phyloP scores from a whole-genome alignment of 2,888 invertebrate species.

The Disparrhopalites patrizii region DNA sequence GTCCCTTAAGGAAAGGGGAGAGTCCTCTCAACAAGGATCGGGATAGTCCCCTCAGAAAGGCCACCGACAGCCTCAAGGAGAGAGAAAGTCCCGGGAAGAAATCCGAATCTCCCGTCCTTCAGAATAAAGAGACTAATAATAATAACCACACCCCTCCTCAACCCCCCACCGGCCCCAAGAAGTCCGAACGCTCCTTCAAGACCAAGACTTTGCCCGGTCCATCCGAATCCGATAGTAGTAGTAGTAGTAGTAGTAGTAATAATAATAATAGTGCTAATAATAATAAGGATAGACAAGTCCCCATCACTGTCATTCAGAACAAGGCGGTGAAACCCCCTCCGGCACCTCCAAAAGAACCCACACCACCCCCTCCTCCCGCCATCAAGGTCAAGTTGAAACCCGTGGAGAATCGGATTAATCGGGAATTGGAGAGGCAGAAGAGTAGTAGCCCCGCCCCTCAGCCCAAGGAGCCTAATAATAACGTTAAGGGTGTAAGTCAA shows the following conservation, averaged over 20 bases:
- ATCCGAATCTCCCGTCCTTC: neutral
- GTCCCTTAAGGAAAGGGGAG: neutral
- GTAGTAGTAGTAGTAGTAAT: neutral
- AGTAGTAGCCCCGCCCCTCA: constrained; percentile 2
- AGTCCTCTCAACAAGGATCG: neutral
- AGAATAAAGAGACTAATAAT: neutral
- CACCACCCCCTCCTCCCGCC: neutral
- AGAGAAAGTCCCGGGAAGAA: neutral
- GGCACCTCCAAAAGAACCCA: neutral
- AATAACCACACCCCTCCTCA: neutral
- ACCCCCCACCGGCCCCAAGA: neutral
- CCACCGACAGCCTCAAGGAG: neutral
- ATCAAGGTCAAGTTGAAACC: constrained; percentile 3
- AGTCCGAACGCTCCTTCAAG: neutral
- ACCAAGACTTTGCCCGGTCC: neutral
- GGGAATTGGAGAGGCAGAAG: neutral
- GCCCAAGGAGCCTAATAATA: constrained; percentile 28
- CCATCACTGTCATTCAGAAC: neutral
- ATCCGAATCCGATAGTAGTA: neutral
- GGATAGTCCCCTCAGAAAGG: neutral
- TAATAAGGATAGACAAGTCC: neutral
- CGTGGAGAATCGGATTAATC: neutral
- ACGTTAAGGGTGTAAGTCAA: neutral
- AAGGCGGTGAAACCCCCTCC: neutral
- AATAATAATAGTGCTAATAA: neutral